These are phyloP conservation scores for Drosophila simulans DNA, from an alignment of 1,140 invertebrate genomes.

Conservation along the genomic window DNA sequence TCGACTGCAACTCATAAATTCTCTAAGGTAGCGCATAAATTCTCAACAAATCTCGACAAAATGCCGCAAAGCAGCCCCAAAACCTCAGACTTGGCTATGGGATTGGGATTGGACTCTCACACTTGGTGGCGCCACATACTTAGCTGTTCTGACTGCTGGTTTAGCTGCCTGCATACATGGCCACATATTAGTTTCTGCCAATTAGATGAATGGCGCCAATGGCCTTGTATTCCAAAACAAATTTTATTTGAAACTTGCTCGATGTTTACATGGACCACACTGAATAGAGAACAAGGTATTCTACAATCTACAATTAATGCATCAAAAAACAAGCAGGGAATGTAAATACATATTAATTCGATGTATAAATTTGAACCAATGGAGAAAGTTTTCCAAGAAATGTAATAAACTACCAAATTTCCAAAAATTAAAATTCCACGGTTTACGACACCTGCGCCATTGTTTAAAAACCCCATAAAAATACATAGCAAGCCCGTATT, in stretches of 20 bases:
- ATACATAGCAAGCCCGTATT: not conserved
- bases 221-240: slow-evolving; percentile 4
- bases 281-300: not conserved
- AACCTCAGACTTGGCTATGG: slow-evolving; percentile 55
- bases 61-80: slow-evolving; percentile 78
- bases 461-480: slow-evolving; percentile 4
- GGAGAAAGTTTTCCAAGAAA: too few relatives aligned
- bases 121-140: slow-evolving; percentile 42
- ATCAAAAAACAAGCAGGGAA: not conserved
- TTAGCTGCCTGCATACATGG: slow-evolving; percentile 34
- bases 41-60: slow-evolving; percentile 81
- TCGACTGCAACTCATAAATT: slow-evolving; percentile 83
- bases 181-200: slow-evolving; percentile 59
- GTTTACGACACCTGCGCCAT: not conserved
- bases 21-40: slow-evolving; percentile 82
- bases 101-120: slow-evolving; percentile 1
- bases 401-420: too few relatives aligned
- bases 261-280: not conserved
- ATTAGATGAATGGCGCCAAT: slow-evolving; percentile 36
- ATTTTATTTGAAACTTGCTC: slow-evolving; percentile 16
- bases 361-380: too few relatives aligned
- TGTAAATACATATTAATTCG: not conserved
- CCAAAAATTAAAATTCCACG: not conserved
- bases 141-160: slow-evolving; percentile 30
- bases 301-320: not conserved